Evolutionary conservation across 64 coral and sea anemone species (phyloP), one percentile per base, ranked within the genome.

Genomic region (Stylophora pistillata): DNA sequence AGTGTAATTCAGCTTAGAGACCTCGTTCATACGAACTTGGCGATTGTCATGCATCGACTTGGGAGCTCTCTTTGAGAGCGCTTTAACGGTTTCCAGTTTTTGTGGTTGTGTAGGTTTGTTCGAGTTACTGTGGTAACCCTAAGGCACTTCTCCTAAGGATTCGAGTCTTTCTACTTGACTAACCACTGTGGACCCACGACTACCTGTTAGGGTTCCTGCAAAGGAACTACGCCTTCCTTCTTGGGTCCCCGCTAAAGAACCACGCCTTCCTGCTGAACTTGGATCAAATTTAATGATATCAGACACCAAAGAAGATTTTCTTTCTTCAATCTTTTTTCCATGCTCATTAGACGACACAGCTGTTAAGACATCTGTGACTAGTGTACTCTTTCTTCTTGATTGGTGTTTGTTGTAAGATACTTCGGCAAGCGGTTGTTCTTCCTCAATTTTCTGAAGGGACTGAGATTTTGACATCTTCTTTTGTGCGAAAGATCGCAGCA

Each of bases 361-460:
- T 17, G 64, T 66, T 18, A 94, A 18, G 25, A 94, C 52, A 29
- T 94, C 92, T 41, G 79, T 86, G 33, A 94, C 92, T 18, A 94
- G 26, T 32, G 92, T 78, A 25, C 68, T 89, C 9, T 79, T 18
- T 18, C 87, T 79, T 56, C 64, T 78, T 18, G 55, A 33, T 55
- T 68, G 23, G 12, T 72, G 68, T 31, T 68, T 58, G 13, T 31
- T 58, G 41, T 71, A 73, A 74, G 78, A 70, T 73, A 85, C 72
- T 60, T 53, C 56, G 12, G 79, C 34, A 0, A 59, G 53, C 27
- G 13, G 53, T 68, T 81, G 73, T 58, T 78, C 90, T 68, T 86
- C 90, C 13, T 74, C 90, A 66, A 78, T 23, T 20, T 66, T 74
- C 17, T 78, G 82, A 21, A 85, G 37, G 0, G 90, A 92, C 13